Percentiles rank a stretch among this genome's conserved stretches.
phyloP scores from a whole-genome alignment of 2,797 vertebrate species.

The Atherinosoma microstoma region DNA sequence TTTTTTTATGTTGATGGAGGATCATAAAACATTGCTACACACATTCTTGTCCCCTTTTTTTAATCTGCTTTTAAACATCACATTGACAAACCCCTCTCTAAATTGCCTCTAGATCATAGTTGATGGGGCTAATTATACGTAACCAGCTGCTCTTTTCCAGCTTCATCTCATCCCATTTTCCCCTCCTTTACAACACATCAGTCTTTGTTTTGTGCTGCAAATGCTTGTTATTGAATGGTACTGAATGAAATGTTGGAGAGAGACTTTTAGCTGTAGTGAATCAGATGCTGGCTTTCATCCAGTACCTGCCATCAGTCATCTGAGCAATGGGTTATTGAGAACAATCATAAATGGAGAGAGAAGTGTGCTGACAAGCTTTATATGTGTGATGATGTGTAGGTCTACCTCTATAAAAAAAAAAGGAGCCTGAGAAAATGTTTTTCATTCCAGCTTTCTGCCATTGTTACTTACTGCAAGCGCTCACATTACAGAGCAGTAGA shows the following conservation, averaged over 20 bases:
- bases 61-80: constrained; percentile 7
- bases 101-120: constrained; percentile 40
- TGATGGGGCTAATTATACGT: constrained; percentile 39
- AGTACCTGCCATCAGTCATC: constrained; percentile 67
- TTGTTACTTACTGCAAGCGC: constrained; percentile 25
- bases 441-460: constrained; percentile 56
- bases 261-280: constrained; percentile 53
- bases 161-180: constrained; percentile 22
- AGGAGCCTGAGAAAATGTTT: constrained; percentile 60
- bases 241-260: constrained; percentile 58
- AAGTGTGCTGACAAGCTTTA: constrained; percentile 69
- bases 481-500: constrained; percentile 16
- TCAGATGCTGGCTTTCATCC: constrained; percentile 67
- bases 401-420: constrained; percentile 46
- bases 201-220: constrained; percentile 45
- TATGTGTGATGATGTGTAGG: constrained; percentile 53
- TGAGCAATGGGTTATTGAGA: constrained; percentile 60
- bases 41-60: neutral
- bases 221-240: constrained; percentile 61
- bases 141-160: constrained; percentile 32
- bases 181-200: constrained; percentile 30
- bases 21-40: neutral
- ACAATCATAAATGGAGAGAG: constrained; percentile 59
- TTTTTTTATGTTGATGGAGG: neutral
- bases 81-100: constrained; percentile 52